Percentiles rank a stretch among this genome's conserved stretches.
Conservation (phyloP, 2,888 invertebrate genomes). For the Sabatieria punctata region DNA sequence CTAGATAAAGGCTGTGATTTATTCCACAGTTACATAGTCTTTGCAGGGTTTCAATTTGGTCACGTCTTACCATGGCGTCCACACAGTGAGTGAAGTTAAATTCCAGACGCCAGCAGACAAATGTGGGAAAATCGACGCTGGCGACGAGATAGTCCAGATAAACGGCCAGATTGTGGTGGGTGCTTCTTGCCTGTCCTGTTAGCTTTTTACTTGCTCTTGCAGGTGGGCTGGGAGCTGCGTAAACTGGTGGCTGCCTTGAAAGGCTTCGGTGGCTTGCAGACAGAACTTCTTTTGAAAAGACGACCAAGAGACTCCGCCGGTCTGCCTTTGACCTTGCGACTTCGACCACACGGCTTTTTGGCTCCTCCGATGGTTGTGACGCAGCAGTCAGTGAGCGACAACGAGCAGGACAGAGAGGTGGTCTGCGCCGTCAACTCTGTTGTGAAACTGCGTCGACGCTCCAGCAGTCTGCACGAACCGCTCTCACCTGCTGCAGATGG, state of each 20-base stretch:
- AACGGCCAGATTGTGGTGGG: slow-evolving; percentile 44
- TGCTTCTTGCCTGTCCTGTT: slow-evolving; percentile 4
- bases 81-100: slow-evolving; percentile 70
- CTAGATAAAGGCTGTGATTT: neutral
- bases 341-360: too few species aligned
- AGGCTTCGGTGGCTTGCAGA: slow-evolving; percentile 43
- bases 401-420: too few species aligned
- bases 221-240: slow-evolving; percentile 65
- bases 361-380: too few species aligned
- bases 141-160: slow-evolving; percentile 88
- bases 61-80: slow-evolving; percentile 56
- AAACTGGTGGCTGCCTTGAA: slow-evolving; percentile 50
- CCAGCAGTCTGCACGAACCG: slow-evolving; percentile 7
- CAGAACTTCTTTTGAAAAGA: slow-evolving; percentile 60
- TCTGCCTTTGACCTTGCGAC: too few species aligned
- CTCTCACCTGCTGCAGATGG: slow-evolving; percentile 1
- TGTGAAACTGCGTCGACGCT: slow-evolving; percentile 6
- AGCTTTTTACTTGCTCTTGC: neutral
- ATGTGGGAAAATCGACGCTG: slow-evolving; percentile 76
- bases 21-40: slow-evolving; percentile 11
- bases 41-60: slow-evolving; percentile 65
- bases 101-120: slow-evolving; percentile 79
- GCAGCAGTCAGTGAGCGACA: too few species aligned
- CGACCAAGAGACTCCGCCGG: slow-evolving; percentile 44
- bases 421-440: too few species aligned